A percentile compares a stretch with the other conserved stretches of the same genome.
Conservation (phyloP, 2,113 vertebrate genomes). For the Progne subis region DNA sequence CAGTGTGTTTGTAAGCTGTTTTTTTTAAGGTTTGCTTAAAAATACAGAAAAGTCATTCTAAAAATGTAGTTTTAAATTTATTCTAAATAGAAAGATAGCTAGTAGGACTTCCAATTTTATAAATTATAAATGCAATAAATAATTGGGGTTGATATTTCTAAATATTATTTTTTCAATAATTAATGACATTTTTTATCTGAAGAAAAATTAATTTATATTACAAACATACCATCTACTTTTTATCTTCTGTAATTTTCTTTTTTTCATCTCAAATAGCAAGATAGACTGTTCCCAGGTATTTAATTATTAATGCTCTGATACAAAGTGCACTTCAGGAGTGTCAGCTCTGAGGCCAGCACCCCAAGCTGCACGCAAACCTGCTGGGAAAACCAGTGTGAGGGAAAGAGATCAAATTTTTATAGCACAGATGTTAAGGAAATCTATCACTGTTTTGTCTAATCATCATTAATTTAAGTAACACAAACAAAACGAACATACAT, state of each 20-base stretch:
- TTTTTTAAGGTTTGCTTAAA: background rate
- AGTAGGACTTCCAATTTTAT: background rate
- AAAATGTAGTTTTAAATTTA: background rate
- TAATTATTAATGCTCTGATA: constrained; percentile 27
- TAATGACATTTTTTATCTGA: background rate
- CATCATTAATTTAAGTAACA: background rate
- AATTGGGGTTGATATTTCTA: background rate
- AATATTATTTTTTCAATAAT: constrained; percentile 16
- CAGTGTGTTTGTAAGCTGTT: background rate
- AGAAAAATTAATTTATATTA: background rate
- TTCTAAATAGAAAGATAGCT: background rate
- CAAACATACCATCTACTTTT: background rate
- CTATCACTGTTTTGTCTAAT: background rate
- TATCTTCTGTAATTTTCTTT: background rate
- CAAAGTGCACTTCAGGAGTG: background rate
- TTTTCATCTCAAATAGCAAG: background rate
- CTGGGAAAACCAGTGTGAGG: background rate
- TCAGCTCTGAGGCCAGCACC: background rate
- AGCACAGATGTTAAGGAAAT: background rate
- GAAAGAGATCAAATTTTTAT: background rate
- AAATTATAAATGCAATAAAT: background rate
- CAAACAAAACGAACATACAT: background rate
- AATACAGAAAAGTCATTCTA: background rate
- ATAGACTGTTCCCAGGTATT: background rate
- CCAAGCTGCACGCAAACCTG: background rate